Evolutionary conservation across 2,113 vertebrate genomes (phyloP).

Genomic region (Oenanthe melanoleuca): DNA sequence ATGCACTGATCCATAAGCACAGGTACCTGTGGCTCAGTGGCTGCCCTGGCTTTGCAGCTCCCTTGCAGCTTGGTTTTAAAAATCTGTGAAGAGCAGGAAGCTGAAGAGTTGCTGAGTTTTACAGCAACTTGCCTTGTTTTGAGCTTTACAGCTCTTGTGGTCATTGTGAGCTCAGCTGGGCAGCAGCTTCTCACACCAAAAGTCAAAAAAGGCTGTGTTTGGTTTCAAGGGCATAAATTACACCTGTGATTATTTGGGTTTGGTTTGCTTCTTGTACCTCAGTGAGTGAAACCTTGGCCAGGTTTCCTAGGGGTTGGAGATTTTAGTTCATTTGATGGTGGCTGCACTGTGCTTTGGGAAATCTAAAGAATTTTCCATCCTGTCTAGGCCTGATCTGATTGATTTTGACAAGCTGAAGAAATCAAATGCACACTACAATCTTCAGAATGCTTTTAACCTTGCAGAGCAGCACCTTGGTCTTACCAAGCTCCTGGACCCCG

Average conservation of each 20-base stretch:
- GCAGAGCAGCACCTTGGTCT: slow-evolving; percentile 96
- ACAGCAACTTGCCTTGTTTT: neutral
- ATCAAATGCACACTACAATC: slow-evolving; percentile 97
- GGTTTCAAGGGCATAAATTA: neutral
- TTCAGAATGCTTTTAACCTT: slow-evolving; percentile 97
- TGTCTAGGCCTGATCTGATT: slow-evolving; percentile 90
- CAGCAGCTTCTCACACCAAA: neutral
- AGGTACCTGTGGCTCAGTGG: slow-evolving; percentile 71
- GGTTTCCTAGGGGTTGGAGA: neutral
- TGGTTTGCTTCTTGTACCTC: neutral
- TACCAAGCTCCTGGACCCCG: slow-evolving; percentile 92
- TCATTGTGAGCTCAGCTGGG: neutral
- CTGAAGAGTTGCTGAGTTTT: neutral
- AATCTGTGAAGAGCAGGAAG: neutral
- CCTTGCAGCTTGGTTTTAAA: neutral
- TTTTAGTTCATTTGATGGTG: neutral
- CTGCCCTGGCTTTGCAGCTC: neutral
- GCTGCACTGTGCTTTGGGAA: neutral
- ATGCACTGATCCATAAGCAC: slow-evolving; percentile 97
- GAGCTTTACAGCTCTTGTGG: neutral
- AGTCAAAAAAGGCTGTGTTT: neutral
- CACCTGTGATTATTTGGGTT: neutral
- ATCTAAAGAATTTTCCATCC: slow-evolving; percentile 20
- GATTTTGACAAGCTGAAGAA: slow-evolving; percentile 99
- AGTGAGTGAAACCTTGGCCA: neutral